Evolutionary conservation across 2,888 invertebrate species (phyloP), one percentile per base, ranked within the genome.

Genomic region (Dolichopus griseipennis): DNA sequence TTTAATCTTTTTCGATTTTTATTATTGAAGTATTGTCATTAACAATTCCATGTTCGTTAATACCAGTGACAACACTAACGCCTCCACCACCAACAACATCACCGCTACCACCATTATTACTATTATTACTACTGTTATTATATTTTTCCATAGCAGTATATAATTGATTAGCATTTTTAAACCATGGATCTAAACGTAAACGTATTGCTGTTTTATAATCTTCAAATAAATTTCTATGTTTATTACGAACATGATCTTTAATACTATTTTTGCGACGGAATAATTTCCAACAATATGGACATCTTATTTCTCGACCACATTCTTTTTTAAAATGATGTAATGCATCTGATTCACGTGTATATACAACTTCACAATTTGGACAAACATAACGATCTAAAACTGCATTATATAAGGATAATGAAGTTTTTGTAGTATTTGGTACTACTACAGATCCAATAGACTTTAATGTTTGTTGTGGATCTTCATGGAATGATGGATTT

Each of bases 281-380:
- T 63, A 68, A 69, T 65, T 73, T 70, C n/a, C 67, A 69, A 67
- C 75, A 75, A 66, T 73, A 72, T 20, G 73, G 73, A 69, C 75
- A 75, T 63, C 71, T 69, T 66, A 74, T 73, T 67, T 71, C 70
- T 61, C 41, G 63, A 66, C 69, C 64, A 64, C 70, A 69, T 68
- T 69, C 69, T 64, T 69, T 69, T 62, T 68, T 63, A 27, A 68
- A 21, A 62, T 69, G 69, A 66, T 69, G 69, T 43, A 69, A 61
- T 62, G 64, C 61, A 66, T 69, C 69, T 62, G 69, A 66, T 43
- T 68, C 69, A 68, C 69, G 68, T 68, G 69, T 69, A 68, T 66
- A 69, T 27, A 69, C 61, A 34, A 69, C 68, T 66, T 69, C 69
- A 61, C 69, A 69, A 65, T 69, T 69, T 67, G 69, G 69, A 41